Evolutionary conservation across 2,113 vertebrate species (phyloP), one percentile per base, ranked within the genome.

Genomic region (Leptobrachium leishanense): DNA sequence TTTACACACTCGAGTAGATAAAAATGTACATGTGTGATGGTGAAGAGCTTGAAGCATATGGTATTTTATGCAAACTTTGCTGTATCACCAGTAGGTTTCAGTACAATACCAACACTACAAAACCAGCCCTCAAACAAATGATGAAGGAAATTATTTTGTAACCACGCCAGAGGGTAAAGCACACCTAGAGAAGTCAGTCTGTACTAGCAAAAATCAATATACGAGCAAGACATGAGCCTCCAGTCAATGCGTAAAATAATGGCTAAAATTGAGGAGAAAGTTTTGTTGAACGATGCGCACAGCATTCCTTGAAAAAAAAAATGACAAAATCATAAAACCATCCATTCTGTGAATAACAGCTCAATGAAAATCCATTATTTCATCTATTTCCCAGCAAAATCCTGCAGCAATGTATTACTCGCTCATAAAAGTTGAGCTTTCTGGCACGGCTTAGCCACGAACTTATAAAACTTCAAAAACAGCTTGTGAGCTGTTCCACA

Each of bases 391-490:
- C 77, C 77, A 78, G 68, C 68, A 78, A 42, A 31, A 72, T 65
- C 59, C 44, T 31, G 2, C n/a, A 65, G 43, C 41, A 59, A 53
- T 72, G 68, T 66, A 12, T 79, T 64, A 71, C 43, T 63, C 72
- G 59, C 68, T 79, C 77, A 42, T 65, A 72, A 79, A 77, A 57
- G 40, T 66, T n/a, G 3, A 72, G 13, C 57, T 66, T 50, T 65
- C 44, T 72, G 68, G 76, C 59, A 65, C 44, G 20, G 15, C 44
- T 72, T 72, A 65, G n/a, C 9, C 44, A 43, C 42, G 50, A 65
- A 54, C 59, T 68, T 76, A 41, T 72, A 79, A 79, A 79, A 79
- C 76, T 66, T 72, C 76, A 79, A 72, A 72, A 64, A 72, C 43
- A 53, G 44, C 68, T 50, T 11, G 12, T n/a, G 65, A 76, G 66